Evolutionary conservation across 2,113 vertebrate species (phyloP), one percentile per base, ranked within the genome.

Genomic region (Machaerirhynchus nigripectus): DNA sequence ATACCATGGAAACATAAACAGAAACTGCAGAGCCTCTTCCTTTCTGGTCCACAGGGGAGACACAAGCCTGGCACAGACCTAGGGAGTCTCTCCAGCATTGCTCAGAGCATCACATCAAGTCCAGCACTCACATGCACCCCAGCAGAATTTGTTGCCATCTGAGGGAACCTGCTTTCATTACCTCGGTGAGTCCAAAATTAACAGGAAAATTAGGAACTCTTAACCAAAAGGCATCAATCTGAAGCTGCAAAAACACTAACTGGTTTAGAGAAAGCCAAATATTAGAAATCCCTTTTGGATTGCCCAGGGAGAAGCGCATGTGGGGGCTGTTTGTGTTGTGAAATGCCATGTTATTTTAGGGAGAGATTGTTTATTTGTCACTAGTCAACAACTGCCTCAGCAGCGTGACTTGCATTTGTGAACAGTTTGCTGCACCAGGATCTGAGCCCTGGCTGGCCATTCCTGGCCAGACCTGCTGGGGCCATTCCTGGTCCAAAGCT

Each of bases 401-500:
- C 69, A 79, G 56, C 5, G 1, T 13, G 42, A 9, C 30, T 47
- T 69, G 50, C 46, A 22, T 31, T 56, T 61, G 22, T 18, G 50
- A 84, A 59, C 50, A 8, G 4, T 35, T 57, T 46, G 33, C 59
- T 59, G 35, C 47, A 7, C 2, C 63, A 39, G 59, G 50, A 50
- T 31, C 37, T 1, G 6, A 44, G 15, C 31, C 40, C 71, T 2
- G 0, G n/a, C 2, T n/a, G n/a, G n/a, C n/a, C n/a, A n/a, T n/a
- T n/a, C n/a, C n/a, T n/a, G n/a, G n/a, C n/a, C n/a, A n/a, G n/a
- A 4, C 31, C 56, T 11, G 4, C 42, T 35, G 64, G 35, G 18
- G 27, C 76, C 2, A 0, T 35, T 56, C 49, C 26, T 11, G 6
- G 18, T 4, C 33, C 44, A 21, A 20, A 44, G 57, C 35, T 44